Base-by-base conservation (phyloP, 2,113 vertebrate genomes). In the Lates calcarifer region DNA sequence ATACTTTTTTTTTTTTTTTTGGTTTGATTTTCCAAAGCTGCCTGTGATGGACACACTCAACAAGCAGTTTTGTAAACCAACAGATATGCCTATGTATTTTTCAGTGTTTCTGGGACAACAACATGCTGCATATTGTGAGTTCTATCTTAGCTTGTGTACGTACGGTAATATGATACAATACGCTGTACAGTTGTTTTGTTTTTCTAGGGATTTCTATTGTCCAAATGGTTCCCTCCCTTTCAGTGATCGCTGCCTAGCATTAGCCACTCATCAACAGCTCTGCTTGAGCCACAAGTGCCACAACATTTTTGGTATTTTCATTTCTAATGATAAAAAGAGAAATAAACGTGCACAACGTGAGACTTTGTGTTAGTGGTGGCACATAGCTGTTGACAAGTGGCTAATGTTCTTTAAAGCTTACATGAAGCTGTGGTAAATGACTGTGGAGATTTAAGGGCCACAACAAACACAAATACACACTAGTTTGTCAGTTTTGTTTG, bases 101-200 rank as follows among this genome's bases (percentile, higher is more conserved):
- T 90, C 89, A 86, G 90, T 93, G 91, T 94, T 93, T 93, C 87
- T 79, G 86, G 90, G 86, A 92, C 88, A 83, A 90, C 88, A 79
- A 86, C 90, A 88, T 78, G 90, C 90, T 93, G 90, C 91, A 88
- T 92, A 90, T 93, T 91, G 93, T 91, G 92, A 90, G 79, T 91
- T 90, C 84, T 90, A 87, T 91, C 91, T 92, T 94, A 89, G 92
- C 92, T 93, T 92, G 90, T 94, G 91, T 94, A 79, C 31, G 83
- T 93, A 87, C 83, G 86, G 92, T 92, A 77, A 85, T 81, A 89
- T 78, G 80, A 91, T 83, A 82, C 92, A 85, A 90, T 87, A 83
- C 88, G 85, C 91, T 94, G 93, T 95, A 93, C 90, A 93, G 91
- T 87, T 79, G 49, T 89, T 86, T 78, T 82, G 39, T 78, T 86